Evolutionary conservation across 2,113 vertebrate species (phyloP), one percentile per base, ranked within the genome.

Genomic region (Peromyscus californicus): DNA sequence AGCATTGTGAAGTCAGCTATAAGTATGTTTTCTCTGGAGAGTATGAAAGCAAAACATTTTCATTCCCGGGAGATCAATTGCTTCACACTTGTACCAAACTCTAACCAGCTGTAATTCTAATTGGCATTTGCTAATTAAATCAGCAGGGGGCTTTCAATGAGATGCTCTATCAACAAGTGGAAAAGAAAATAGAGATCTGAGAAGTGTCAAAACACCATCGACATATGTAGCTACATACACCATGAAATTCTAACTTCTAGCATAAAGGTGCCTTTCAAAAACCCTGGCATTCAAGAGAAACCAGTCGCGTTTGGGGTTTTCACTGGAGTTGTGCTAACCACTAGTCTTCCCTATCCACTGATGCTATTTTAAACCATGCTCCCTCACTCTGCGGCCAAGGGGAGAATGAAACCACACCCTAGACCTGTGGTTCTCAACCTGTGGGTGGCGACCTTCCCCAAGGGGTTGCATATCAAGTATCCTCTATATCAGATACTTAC

Each of bases 41-140:
- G 36, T 45, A 96, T 0, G 51, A 95, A 97, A 97, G 98, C 96
- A 98, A 98, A 98, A 98, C 95, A 98, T 96, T 97, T 97, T 95
- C 90, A 83, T 95, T 94, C 97, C 97, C 96, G 92, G 93, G 96
- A 97, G 96, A 97, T 96, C 96, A 94, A 97, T 3, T 91, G 97
- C 95, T 97, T 97, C 92, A 94, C 97, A 98, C 97, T 97, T 94
- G 59, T 96, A 97, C 91, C 95, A 94, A 95, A 97, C 96, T 91
- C 91, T 95, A 97, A 76, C 94, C 95, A 96, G 97, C 96, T 98
- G 88, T 91, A 97, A 95, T 91, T 97, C 94, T 97, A 97, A 98
- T 96, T 97, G 97, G 94, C 95, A 96, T 89, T 86, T 97, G 96
- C 97, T 97, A 98, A 98, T 97, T 98, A 97, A 97, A 94, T 97